Percentiles rank a stretch among this genome's conserved stretches.
Conservation (phyloP, 2,888 invertebrate species). For the Diachrysia chrysitis region DNA sequence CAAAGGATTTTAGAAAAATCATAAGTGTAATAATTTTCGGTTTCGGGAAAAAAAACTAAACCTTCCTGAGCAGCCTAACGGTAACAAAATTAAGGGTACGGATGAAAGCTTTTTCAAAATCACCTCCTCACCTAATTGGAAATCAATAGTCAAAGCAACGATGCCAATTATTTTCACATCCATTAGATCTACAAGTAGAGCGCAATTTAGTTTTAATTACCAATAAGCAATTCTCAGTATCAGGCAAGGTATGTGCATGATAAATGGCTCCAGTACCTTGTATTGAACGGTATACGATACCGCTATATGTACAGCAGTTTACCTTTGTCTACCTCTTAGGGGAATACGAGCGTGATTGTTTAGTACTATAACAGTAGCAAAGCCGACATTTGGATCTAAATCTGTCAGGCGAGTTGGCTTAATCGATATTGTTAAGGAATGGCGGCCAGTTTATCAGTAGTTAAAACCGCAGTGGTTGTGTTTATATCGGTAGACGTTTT, state of each 20-base stretch:
- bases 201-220: not conserved
- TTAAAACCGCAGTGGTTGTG: slow-evolving; percentile 7
- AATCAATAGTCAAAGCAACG: too few species aligned
- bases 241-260: not conserved
- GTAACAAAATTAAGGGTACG: too few species aligned
- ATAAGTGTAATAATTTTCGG: too few species aligned
- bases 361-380: not conserved
- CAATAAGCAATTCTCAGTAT: not conserved
- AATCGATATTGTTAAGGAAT: slow-evolving; percentile 57
- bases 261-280: not conserved
- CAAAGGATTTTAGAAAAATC: too few species aligned
- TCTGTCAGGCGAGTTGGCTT: slow-evolving; percentile 42
- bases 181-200: too few species aligned
- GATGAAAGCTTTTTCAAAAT: too few species aligned
- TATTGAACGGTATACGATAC: not conserved
- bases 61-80: too few species aligned
- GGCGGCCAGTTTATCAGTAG: slow-evolving; percentile 7
- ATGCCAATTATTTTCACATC: too few species aligned
- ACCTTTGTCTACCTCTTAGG: not conserved
- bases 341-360: not conserved
- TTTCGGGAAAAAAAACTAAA: too few species aligned
- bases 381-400: slow-evolving; percentile 46
- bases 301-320: not conserved
- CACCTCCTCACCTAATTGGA: too few species aligned
- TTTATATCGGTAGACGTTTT: not conserved